Base-by-base conservation (phyloP, 2,797 vertebrate genomes). In the Hybognathus amarus region DNA sequence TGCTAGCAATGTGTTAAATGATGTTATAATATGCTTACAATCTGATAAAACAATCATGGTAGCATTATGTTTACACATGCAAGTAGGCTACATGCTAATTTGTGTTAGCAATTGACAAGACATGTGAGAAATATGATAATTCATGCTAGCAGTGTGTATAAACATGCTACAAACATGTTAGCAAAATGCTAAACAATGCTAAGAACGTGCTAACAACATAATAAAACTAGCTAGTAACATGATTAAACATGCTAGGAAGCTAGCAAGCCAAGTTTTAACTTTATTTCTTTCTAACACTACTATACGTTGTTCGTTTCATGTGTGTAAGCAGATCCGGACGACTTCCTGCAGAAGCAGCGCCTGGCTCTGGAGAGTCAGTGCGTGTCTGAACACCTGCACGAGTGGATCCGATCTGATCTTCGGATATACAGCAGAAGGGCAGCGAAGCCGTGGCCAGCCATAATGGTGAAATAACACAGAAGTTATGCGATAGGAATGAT, bases 321-420 rank as follows among this genome's bases (percentile, higher is more conserved):
- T n/a, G n/a, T n/a, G n/a, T n/a, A n/a, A n/a, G n/a, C 89, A 99
- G 98, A 96, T 90, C 90, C 93, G 0, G n/a, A 92, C 45, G 97
- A 98, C 86, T 99, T 99, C 27, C 95, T 99, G 9, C 94, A 93
- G 89, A 99, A 98, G 88, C 95, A 96, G 88, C 95, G 82, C 86
- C 91, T 95, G 0, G 97, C 97, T 0, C 89, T 99, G 91, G 98
- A 99, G 93, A 97, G 98, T 90, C 95, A 90, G 67, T 96, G 94
- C 0, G 97, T 99, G 5, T 99, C 98, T 0, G 97, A 99, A 89
- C 94, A 98, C 90, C 96, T 99, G 63, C 97, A 99, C 0, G 96
- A 99, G 83, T 99, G 98, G 98, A 99, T 99, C n/a, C 7, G 97
- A 99, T 85, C 89, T 99, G 71, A 93, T 99, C 90, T 99, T 99